A percentile compares a stretch with the other conserved stretches of the same genome.
These are phyloP conservation scores for Helicoverpa assulta DNA, from an alignment of 2,888 invertebrate species.

Conservation along the genomic window DNA sequence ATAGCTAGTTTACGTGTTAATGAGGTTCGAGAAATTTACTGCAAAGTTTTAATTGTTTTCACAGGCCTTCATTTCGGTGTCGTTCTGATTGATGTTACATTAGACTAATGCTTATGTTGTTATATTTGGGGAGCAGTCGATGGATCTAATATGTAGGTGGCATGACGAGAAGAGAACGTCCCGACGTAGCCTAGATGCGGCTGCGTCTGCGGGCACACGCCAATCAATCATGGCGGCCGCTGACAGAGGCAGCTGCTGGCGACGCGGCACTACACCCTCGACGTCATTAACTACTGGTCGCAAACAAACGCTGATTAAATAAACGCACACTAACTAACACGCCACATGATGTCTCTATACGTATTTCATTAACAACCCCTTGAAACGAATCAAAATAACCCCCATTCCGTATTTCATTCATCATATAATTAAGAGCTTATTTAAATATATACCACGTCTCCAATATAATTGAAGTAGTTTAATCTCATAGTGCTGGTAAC, in stretches of 20 bases:
- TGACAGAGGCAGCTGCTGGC: slow-evolving; percentile 66
- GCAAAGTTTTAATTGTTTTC: slow-evolving; percentile 5
- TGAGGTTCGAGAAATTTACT: slow-evolving; percentile 32
- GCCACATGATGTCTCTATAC: slow-evolving; percentile 23
- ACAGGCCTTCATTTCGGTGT: neutral
- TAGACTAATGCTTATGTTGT: neutral
- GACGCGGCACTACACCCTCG: slow-evolving; percentile 31
- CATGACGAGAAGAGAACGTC: slow-evolving; percentile 40
- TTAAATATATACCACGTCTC: too few species aligned
- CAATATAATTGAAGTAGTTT: too few species aligned
- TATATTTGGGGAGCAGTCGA: neutral
- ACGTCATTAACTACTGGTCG: slow-evolving; percentile 61
- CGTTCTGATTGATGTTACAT: neutral
- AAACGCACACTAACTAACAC: slow-evolving; percentile 45
- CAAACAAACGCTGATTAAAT: slow-evolving; percentile 63
- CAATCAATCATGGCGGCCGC: slow-evolving; percentile 71
- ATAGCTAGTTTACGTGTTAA: slow-evolving; percentile 50
- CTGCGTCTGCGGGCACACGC: slow-evolving; percentile 60
- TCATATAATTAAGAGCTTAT: too few species aligned
- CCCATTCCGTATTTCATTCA: neutral
- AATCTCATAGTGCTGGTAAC: too few species aligned
- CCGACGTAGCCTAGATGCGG: slow-evolving; percentile 47
- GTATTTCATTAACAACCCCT: slow-evolving; percentile 1
- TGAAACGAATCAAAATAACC: neutral
- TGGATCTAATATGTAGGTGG: slow-evolving; percentile 26